These are phyloP conservation scores for Bovichtus diacanthus DNA, from an alignment of 2,797 vertebrate species.

Conservation along the genomic window DNA sequence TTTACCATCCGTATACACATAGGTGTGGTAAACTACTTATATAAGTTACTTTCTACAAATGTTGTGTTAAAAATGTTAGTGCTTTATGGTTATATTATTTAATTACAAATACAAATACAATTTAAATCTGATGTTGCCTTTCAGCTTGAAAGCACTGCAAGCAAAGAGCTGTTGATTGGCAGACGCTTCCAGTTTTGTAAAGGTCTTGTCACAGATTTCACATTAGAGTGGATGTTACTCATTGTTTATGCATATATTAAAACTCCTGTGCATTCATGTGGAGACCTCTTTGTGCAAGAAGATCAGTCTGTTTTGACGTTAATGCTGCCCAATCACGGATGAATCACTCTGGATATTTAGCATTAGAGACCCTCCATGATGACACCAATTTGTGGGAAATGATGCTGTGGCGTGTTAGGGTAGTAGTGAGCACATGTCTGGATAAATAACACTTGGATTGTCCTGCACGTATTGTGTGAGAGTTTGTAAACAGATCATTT, in stretches of 20 bases:
- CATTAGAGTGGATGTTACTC: not conserved
- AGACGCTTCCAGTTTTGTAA: no score
- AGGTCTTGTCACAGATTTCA: not conserved
- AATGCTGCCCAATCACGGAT: not conserved
- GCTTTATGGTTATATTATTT: not conserved
- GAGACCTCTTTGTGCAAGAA: not conserved
- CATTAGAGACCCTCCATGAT: not conserved
- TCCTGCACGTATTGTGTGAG: no score
- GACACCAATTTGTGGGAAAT: not conserved
- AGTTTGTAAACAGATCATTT: no score
- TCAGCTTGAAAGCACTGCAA: not conserved
- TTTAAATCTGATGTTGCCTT: not conserved
- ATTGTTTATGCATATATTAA: not conserved
- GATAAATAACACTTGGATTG: no score
- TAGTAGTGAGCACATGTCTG: no score
- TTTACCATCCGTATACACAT: not conserved
- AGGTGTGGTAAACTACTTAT: not conserved
- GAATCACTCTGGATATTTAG: not conserved
- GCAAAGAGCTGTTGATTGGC: not conserved
- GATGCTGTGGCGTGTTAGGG: not conserved
- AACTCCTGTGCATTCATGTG: not conserved
- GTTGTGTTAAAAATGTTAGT: not conserved
- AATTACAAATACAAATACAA: accelerated
- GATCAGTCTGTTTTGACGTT: no score
- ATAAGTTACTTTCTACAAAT: not conserved